These are phyloP conservation scores for Chironomus striatipennis DNA, from an alignment of 1,140 invertebrate genomes.

Conservation along the genomic window DNA sequence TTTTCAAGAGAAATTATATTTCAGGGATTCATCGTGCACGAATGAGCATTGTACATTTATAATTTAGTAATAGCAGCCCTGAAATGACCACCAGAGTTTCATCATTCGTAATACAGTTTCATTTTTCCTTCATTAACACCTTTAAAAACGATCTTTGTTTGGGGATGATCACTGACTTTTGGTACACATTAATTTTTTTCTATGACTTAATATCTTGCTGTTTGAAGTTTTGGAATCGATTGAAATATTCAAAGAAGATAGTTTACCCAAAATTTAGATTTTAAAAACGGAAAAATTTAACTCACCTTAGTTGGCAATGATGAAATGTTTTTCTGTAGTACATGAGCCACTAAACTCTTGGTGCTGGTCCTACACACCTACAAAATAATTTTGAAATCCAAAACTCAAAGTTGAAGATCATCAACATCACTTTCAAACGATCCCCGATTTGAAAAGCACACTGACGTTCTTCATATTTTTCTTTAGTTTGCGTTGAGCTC, in stretches of 20 bases:
- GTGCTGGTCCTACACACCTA: too few species aligned
- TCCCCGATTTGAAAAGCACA: slow-evolving; percentile 1
- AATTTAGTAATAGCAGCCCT: neutral
- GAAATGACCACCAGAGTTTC: neutral
- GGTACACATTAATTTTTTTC: too few species aligned
- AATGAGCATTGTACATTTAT: neutral
- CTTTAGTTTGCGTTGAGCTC: neutral
- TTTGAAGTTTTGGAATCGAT: too few species aligned
- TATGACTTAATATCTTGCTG: too few species aligned
- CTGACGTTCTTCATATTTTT: neutral
- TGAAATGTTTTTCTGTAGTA: too few species aligned
- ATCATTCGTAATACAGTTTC: slow-evolving; percentile 17
- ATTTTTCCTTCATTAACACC: slow-evolving; percentile 21
- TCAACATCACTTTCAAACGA: neutral
- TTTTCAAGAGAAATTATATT: neutral
- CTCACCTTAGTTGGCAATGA: too few species aligned
- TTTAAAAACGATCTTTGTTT: neutral
- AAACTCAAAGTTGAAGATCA: neutral
- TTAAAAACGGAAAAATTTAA: too few species aligned
- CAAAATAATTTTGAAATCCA: too few species aligned
- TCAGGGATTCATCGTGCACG: neutral
- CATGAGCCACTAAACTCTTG: too few species aligned
- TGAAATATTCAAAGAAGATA: too few species aligned
- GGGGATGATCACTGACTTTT: too few species aligned
- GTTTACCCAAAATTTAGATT: too few species aligned